These are phyloP conservation scores for Aleiodes alternator DNA, from an alignment of 2,888 invertebrate species.

Conservation along the genomic window DNA sequence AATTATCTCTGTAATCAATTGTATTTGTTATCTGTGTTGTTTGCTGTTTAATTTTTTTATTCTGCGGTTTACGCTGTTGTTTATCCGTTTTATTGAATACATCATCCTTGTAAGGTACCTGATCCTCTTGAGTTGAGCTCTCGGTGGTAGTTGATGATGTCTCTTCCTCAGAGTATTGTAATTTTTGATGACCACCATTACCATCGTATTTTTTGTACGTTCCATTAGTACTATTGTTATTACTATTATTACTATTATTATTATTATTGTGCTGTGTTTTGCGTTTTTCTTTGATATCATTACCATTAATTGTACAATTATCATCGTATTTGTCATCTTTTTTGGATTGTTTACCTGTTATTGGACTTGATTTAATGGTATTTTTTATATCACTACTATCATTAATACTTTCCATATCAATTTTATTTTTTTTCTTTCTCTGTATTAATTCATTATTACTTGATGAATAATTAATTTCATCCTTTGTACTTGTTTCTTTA, in stretches of 20 bases:
- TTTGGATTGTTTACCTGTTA: constrained; percentile 52
- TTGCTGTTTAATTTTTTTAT: constrained; percentile 69
- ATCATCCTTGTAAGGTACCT: constrained; percentile 68
- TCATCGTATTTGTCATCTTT: constrained; percentile 69
- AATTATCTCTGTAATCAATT: constrained; percentile 75
- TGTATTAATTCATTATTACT: constrained; percentile 33
- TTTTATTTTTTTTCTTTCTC: constrained; percentile 52
- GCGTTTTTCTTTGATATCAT: constrained; percentile 57
- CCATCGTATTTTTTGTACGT: constrained; percentile 70
- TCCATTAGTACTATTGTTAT: constrained; percentile 62
- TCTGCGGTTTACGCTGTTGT: constrained; percentile 64
- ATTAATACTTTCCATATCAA: constrained; percentile 26
- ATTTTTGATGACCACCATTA: constrained; percentile 67
- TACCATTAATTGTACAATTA: constrained; percentile 71
- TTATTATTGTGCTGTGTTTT: constrained; percentile 50
- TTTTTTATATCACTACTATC: constrained; percentile 35
- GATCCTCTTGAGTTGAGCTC: constrained; percentile 81
- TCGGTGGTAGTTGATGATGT: constrained; percentile 84
- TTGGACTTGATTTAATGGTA: constrained; percentile 65
- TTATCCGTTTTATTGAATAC: constrained; percentile 64
- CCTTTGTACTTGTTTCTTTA: constrained; percentile 59
- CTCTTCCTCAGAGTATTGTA: constrained; percentile 79
- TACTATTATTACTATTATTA: constrained; percentile 36
- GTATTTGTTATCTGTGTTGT: constrained; percentile 58
- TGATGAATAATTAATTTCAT: background rate